Base-by-base conservation (phyloP, 2,113 vertebrate genomes). In the Atherinomorus stipes region DNA sequence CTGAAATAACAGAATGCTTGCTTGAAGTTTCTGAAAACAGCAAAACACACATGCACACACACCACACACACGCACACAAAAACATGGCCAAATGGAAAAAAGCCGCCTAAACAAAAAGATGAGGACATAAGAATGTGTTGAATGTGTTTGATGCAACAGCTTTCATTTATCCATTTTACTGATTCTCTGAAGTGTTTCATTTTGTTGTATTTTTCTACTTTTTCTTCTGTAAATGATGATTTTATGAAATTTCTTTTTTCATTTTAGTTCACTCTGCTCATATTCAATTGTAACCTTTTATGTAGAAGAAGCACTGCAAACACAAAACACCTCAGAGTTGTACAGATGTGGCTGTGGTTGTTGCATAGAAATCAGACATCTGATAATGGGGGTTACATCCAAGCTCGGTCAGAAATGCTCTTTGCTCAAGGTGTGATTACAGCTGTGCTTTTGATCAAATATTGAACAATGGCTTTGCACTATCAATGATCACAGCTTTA, bases 1-100 rank as follows among this genome's bases (percentile, higher is more conserved):
- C 21, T 50, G 15, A 71, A 52, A 51, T 0, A 6, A 28, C 0
- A 49, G 0, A 10, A 21, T 23, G 37, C 26, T 51, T 31, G 18
- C 26, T 71, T n/a, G 16, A 22, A 8, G 7, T 2, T 22, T 16
- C 26, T 22, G n/a, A 71, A 63, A 45, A 25, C n/a, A 11, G n/a
- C 0, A 4, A 40, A 3, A 67, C 2, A 31, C 11, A 69, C n/a
- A n/a, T n/a, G n/a, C n/a, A n/a, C n/a, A n/a, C n/a, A n/a, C n/a
- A 37, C 38, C 38, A 42, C 21, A 40, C 0, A 0, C 23, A 5
- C 0, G 1, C 37, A 58, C 52, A 68, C n/a, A 0, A n/a, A 68
- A 64, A 49, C 38, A 49, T 9, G n/a, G 8, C 4, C 31, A 34
- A 34, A 44, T 16, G 16, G 42, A 44, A 44, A 73, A 40, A 34